Evolutionary conservation across 2,797 vertebrate genomes (phyloP).

Genomic region (Melanogrammus aeglefinus): DNA sequence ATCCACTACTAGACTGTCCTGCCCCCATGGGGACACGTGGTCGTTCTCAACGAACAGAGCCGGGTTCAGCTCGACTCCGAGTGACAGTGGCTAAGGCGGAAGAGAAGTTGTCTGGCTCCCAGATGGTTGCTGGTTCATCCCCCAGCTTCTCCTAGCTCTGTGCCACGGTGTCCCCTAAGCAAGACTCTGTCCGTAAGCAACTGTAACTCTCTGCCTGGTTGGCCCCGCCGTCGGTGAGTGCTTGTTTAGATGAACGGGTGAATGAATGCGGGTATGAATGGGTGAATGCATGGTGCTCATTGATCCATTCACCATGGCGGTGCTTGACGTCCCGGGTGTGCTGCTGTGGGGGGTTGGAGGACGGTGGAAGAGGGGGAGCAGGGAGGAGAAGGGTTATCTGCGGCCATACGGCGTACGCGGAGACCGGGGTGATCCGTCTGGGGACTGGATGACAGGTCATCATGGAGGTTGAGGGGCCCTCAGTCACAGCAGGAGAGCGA

Average conservation of each 20-base stretch:
- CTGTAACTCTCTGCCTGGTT: background rate
- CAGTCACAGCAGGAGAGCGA: constrained; percentile 36
- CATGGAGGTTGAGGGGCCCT: constrained; percentile 44
- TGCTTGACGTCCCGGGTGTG: too few relatives aligned
- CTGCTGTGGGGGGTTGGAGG: background rate
- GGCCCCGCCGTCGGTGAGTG: too few relatives aligned
- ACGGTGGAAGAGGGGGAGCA: constrained; percentile 21
- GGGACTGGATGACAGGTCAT: constrained; percentile 58
- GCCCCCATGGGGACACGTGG: too few relatives aligned
- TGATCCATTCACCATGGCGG: background rate
- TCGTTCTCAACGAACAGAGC: too few relatives aligned
- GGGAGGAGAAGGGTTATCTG: constrained; percentile 42
- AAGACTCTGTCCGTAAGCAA: too few relatives aligned
- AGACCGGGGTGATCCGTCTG: constrained; percentile 47
- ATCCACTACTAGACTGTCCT: too few relatives aligned
- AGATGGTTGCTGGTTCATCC: constrained; percentile 40
- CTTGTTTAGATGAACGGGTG: too few relatives aligned
- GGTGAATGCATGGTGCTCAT: background rate
- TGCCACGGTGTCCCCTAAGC: background rate
- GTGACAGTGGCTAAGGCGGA: too few relatives aligned
- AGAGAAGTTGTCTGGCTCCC: background rate
- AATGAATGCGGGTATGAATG: background rate
- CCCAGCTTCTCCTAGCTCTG: too few relatives aligned
- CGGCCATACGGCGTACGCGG: constrained; percentile 17
- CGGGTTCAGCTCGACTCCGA: too few relatives aligned